Evolutionary conservation across 2,113 vertebrate species (phyloP).

Genomic region (Condylura cristata): DNA sequence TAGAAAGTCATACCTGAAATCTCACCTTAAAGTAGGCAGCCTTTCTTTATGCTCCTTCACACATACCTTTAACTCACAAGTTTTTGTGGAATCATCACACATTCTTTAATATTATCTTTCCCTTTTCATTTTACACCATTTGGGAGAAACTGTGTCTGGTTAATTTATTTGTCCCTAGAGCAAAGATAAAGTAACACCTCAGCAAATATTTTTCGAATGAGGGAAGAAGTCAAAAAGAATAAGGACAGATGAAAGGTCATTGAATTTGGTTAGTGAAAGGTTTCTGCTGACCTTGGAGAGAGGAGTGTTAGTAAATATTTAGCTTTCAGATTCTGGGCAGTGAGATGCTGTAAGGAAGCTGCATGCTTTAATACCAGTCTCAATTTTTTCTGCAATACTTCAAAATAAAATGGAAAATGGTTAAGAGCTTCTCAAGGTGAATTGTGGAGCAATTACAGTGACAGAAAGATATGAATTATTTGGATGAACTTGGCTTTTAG

Average conservation of each 20-base stretch:
- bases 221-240: background rate
- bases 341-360: background rate
- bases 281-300: constrained; percentile 28
- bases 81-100: background rate
- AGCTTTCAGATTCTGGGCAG: background rate
- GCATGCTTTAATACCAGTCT: background rate
- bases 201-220: constrained; percentile 11
- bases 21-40: background rate
- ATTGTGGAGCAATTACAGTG: constrained; percentile 58
- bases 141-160: background rate
- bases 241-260: background rate
- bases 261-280: background rate
- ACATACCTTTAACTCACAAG: background rate
- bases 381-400: background rate
- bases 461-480: constrained; percentile 53
- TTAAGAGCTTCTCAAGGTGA: constrained; percentile 54
- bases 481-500: constrained; percentile 42
- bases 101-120: background rate
- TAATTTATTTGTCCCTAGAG: background rate
- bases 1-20: background rate
- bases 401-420: constrained; percentile 47
- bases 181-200: background rate
- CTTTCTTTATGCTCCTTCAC: constrained; percentile 3
- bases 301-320: constrained; percentile 24
- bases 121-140: background rate